Percentiles rank a stretch among this genome's conserved stretches.
These are phyloP conservation scores for Alouatta palliata DNA, from an alignment of 2,113 vertebrate genomes.

Conservation along the genomic window DNA sequence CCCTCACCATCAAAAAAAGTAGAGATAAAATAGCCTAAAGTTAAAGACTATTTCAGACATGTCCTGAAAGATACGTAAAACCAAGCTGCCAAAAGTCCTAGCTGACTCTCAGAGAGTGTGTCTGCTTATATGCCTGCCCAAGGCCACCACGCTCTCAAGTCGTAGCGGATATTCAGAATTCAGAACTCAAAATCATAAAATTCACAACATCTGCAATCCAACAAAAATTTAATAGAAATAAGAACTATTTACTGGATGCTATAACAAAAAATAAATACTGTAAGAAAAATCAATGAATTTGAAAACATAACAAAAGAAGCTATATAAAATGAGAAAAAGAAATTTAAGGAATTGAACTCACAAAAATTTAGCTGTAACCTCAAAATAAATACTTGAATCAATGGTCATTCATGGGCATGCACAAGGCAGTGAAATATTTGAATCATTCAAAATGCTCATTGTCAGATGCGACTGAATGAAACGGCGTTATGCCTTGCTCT, in stretches of 20 bases:
- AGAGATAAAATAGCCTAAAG: background rate
- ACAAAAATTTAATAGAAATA: background rate
- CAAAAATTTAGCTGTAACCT: background rate
- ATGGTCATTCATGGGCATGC: background rate
- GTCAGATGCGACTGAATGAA: background rate
- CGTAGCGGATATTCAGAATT: background rate
- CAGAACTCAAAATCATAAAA: background rate
- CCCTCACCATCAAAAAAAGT: background rate
- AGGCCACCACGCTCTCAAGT: background rate
- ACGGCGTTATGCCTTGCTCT: background rate
- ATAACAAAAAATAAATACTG: background rate
- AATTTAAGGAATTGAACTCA: background rate
- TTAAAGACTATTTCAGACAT: background rate
- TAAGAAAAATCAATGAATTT: background rate
- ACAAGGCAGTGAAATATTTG: background rate
- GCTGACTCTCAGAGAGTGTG: fast-evolving
- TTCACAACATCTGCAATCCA: background rate
- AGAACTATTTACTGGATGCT: background rate
- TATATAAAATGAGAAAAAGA: background rate
- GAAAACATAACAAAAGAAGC: background rate
- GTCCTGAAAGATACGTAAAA: background rate
- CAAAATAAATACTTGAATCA: background rate
- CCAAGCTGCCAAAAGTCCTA: too few relatives aligned
- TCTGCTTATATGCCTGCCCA: fast-evolving
- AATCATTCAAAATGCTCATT: background rate